A percentile compares a stretch with the other conserved stretches of the same genome.
Evolutionary conservation across 2,113 vertebrate genomes (phyloP).

Genomic region (Motacilla alba): DNA sequence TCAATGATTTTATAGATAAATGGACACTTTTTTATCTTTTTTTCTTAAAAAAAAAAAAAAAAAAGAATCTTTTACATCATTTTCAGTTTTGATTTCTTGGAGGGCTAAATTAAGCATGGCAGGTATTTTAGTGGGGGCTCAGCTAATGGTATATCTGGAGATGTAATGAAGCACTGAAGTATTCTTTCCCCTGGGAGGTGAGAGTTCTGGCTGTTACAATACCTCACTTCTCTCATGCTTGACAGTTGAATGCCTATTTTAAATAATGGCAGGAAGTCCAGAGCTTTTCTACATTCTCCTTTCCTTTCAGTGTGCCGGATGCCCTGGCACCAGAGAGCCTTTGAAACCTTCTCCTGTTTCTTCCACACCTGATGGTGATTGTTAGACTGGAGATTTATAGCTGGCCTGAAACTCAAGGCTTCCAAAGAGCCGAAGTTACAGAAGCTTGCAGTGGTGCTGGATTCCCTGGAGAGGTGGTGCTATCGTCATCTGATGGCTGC

Average conservation of each 20-base stretch:
- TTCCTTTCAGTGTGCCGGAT: neutral
- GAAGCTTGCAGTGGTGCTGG: neutral
- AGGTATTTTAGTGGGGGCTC: neutral
- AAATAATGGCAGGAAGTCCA: conserved; percentile 36
- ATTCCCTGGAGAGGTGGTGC: neutral
- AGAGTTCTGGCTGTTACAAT: neutral
- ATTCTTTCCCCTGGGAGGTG: neutral
- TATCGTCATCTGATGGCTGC: neutral
- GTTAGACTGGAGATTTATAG: conserved; percentile 1
- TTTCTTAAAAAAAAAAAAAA: neutral
- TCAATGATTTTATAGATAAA: neutral
- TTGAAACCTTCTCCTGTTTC: conserved; percentile 54
- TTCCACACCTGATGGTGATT: conserved; percentile 17
- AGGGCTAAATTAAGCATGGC: neutral
- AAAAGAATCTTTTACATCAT: neutral
- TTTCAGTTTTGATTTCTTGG: neutral
- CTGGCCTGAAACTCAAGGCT: neutral
- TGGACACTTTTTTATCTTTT: rapidly evolving
- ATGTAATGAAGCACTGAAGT: neutral
- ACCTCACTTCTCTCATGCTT: neutral
- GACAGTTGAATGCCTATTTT: neutral
- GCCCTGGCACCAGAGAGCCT: neutral
- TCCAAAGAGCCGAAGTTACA: neutral
- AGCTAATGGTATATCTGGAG: neutral
- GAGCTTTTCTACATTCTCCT: neutral